Evolutionary conservation across 37 sponge, comb jelly and placozoan genomes (phyloP).

Genomic region (Chondrosia reniformis): DNA sequence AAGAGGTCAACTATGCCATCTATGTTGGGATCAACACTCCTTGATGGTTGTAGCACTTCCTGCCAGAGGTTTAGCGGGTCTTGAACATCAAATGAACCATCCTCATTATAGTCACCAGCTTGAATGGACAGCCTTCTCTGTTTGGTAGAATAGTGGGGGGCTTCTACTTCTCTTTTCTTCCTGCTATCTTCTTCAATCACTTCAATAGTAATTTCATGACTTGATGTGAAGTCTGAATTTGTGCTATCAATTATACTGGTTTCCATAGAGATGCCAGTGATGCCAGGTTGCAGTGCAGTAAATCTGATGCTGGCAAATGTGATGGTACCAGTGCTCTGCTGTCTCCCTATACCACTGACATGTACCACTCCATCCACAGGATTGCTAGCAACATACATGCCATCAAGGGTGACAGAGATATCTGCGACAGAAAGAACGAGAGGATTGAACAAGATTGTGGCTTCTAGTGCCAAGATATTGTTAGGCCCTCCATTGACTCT

Average conservation of each 20-base stretch:
- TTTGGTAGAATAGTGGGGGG: too few species aligned
- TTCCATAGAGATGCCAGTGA: too few species aligned
- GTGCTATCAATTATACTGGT: too few species aligned
- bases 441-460: background rate
- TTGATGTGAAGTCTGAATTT: too few species aligned
- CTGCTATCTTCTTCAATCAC: too few species aligned
- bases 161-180: too few species aligned
- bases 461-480: background rate
- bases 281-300: too few species aligned
- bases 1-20: background rate
- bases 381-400: constrained; percentile 11
- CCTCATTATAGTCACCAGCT: constrained; percentile 11
- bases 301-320: background rate
- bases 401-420: background rate
- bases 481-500: constrained; percentile 33
- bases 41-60: background rate
- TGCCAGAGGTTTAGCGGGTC: constrained; percentile 7
- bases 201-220: too few species aligned
- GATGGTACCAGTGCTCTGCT: background rate
- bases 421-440: background rate
- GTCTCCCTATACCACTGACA: background rate
- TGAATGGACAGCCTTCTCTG: background rate
- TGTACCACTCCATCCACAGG: constrained; percentile 9
- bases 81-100: background rate
- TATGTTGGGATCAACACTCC: background rate